Percentiles rank a stretch among this genome's conserved stretches.
These are phyloP conservation scores for Apotomis capreana DNA, from an alignment of 2,888 invertebrate species.

Conservation along the genomic window DNA sequence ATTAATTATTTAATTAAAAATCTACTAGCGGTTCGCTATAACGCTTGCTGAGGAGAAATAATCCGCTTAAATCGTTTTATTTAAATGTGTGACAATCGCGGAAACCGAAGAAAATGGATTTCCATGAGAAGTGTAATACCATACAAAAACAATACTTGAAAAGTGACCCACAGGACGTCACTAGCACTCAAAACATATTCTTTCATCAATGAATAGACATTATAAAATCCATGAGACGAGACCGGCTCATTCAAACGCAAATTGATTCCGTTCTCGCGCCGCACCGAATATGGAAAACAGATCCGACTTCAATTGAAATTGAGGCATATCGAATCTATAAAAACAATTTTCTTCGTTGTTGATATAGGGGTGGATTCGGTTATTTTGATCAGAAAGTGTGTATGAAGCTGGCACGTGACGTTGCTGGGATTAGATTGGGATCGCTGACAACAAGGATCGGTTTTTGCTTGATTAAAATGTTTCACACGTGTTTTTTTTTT, in stretches of 20 bases:
- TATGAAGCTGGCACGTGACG: constrained; percentile 73
- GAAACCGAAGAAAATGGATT: no score
- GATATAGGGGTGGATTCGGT: constrained; percentile 64
- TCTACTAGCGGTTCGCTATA: no score
- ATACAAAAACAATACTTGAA: background rate
- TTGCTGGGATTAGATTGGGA: constrained; percentile 61
- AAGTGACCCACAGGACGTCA: background rate
- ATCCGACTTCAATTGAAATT: constrained; percentile 74
- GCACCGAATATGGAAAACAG: constrained; percentile 67
- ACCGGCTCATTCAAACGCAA: constrained; percentile 66
- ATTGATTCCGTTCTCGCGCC: constrained; percentile 65
- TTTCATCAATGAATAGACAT: constrained; percentile 62
- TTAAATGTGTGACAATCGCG: no score
- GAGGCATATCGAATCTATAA: constrained; percentile 79
- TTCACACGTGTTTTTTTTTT: background rate
- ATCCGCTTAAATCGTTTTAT: no score
- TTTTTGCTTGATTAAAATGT: constrained; percentile 29
- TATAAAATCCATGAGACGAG: constrained; percentile 57
- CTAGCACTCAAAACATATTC: constrained; percentile 40
- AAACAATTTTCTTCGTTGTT: constrained; percentile 78
- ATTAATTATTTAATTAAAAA: no score
- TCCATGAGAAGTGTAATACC: no score
- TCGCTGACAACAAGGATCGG: constrained; percentile 41
- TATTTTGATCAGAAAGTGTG: constrained; percentile 66
- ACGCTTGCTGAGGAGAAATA: no score